Evolutionary conservation across 2,888 invertebrate genomes (phyloP).

Genomic region (Leucoptera coffeella): DNA sequence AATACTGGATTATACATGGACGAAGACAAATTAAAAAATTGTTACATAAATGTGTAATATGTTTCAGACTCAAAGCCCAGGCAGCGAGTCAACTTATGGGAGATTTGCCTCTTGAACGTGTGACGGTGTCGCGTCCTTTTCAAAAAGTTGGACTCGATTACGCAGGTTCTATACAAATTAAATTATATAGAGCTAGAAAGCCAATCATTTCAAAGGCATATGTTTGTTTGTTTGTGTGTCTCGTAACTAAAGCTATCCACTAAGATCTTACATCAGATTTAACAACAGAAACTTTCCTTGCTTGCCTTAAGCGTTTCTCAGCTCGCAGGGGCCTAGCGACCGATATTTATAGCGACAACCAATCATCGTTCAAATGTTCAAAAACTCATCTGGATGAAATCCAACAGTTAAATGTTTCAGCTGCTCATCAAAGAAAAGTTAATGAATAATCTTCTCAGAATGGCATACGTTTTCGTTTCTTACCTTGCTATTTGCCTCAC

Average conservation of each 20-base stretch:
- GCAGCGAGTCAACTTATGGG: constrained; percentile 8
- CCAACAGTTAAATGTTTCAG: not conserved
- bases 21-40: constrained; percentile 8
- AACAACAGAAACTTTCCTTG: constrained; percentile 2
- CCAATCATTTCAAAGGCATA: constrained; percentile 6
- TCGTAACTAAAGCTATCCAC: constrained; percentile 7
- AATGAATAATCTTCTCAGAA: not conserved
- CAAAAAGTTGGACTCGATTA: constrained; percentile 8
- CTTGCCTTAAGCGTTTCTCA: constrained; percentile 2
- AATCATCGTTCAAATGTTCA: constrained; percentile 2
- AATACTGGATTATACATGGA: constrained; percentile 8
- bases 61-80: constrained; percentile 7
- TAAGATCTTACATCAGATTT: constrained; percentile 4
- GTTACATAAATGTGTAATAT: constrained; percentile 7
- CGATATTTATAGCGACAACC: too few relatives aligned
- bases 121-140: constrained; percentile 5
- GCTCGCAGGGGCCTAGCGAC: constrained; percentile 1
- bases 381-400: not conserved
- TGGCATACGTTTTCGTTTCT: constrained; percentile 1
- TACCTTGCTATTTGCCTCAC: constrained; percentile 1
- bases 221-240: constrained; percentile 7
- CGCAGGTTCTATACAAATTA: constrained; percentile 7
- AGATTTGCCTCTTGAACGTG: constrained; percentile 5
- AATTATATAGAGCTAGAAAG: constrained; percentile 5
- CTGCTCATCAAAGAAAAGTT: not conserved